phyloP scores from a whole-genome alignment of 2,113 vertebrate species.

The Malurus melanocephalus region DNA sequence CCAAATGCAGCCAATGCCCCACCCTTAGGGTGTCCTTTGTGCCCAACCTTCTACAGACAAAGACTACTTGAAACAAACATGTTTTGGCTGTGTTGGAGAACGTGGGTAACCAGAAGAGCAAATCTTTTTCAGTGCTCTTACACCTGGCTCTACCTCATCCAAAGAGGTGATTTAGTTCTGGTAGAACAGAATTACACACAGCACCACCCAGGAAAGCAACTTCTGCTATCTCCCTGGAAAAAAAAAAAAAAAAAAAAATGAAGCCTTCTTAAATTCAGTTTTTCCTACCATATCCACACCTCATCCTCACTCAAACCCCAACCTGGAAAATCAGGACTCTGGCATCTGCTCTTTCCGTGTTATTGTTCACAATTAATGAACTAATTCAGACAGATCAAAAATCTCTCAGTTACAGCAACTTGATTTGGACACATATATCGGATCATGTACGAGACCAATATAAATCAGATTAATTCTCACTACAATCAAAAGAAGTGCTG shows the following conservation, averaged over 20 bases:
- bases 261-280: not conserved
- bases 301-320: not conserved
- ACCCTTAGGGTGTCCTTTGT: not conserved
- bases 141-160: not conserved
- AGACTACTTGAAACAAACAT: accelerated
- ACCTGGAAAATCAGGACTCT: not conserved
- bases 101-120: not conserved
- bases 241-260: not conserved
- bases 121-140: not conserved
- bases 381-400: not conserved
- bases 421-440: not conserved
- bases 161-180: not conserved
- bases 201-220: not conserved
- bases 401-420: not conserved
- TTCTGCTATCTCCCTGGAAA: not conserved
- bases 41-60: not conserved
- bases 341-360: not conserved
- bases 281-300: not conserved
- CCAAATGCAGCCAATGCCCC: not conserved
- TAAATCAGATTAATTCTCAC: not conserved
- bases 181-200: not conserved
- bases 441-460: not conserved
- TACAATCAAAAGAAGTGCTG: slow-evolving; percentile 6
- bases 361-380: not conserved
- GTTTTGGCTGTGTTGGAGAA: not conserved